Evolutionary conservation across 2,113 vertebrate species (phyloP), one percentile per base, ranked within the genome.

Genomic region (Chascanopsetta lugubris): DNA sequence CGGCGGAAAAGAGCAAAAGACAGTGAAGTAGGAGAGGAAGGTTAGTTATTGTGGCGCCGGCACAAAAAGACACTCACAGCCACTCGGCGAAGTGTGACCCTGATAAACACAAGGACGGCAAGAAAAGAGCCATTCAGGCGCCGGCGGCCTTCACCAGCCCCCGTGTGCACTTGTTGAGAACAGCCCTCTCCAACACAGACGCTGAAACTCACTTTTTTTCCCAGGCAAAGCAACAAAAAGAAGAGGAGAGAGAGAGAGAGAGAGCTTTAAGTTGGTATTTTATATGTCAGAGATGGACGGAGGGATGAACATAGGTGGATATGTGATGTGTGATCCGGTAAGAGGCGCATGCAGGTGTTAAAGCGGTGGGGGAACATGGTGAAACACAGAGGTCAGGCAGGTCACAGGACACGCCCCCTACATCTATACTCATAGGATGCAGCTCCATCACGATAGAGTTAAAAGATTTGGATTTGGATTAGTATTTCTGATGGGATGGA

Each of bases 61-160:
- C 20, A n/a, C 43, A 65, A 76, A 69, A 74, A 75, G 61, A 68
- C 60, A 69, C 56, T 56, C 26, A 70, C 20, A 42, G 27, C 13
- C 71, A 49, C 54, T 70, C 29, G 51, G 6, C 47, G 29, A 29
- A 60, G 48, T 36, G 42, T 27, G 58, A 66, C 75, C 72, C 58
- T 76, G 78, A 69, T 74, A 17, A 67, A 46, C 62, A 54, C 40
- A 70, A 56, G 57, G 29, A 58, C 62, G 77, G 32, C 68, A 76
- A 62, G 45, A 80, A 84, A 72, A 75, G 59, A 70, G 50, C 3
- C 2, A 74, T 58, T 51, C 34, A 42, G 58, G 53, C 30, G 21
- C 10, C 10, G 8, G 13, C 26, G 77, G 70, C 79, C 84, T 87
- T 86, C 80, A 80, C 58, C 61, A 58, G 64, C 65, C 59, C 63